These are phyloP conservation scores for Isaurus tuberculatus DNA, from an alignment of 92 coral and sea anemone species.

Conservation along the genomic window DNA sequence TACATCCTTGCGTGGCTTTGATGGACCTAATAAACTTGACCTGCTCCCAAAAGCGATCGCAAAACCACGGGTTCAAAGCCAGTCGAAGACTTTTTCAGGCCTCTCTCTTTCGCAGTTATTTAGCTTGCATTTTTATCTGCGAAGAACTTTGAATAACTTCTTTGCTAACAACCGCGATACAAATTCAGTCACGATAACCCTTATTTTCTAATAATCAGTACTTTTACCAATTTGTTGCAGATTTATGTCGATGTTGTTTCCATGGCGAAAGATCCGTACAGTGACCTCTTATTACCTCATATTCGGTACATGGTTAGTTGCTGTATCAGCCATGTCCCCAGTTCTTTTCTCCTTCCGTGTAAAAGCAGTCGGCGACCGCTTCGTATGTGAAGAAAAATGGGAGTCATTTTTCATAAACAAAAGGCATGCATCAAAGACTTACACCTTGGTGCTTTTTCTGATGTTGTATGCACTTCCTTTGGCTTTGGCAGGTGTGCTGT, in stretches of 20 bases:
- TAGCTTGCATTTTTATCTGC: too few relatives aligned
- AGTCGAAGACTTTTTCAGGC: too few relatives aligned
- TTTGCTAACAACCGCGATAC: too few relatives aligned
- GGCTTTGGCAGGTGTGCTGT: neutral
- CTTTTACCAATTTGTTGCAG: neutral
- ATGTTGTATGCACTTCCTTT: conserved; percentile 33
- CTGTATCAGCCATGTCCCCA: conserved; percentile 36
- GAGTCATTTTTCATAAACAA: conserved; percentile 43
- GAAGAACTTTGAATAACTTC: too few relatives aligned
- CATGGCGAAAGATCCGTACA: conserved; percentile 46
- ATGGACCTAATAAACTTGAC: too few relatives aligned
- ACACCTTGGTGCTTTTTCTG: conserved; percentile 37
- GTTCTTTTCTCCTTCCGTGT: conserved; percentile 41
- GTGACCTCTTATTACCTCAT: conserved; percentile 42
- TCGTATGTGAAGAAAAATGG: conserved; percentile 43
- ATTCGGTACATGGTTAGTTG: conserved; percentile 33
- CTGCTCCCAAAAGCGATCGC: too few relatives aligned
- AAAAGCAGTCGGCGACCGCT: conserved; percentile 26
- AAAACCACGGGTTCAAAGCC: too few relatives aligned
- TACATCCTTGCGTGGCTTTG: too few relatives aligned
- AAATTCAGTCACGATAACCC: too few relatives aligned
- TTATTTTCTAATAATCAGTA: too few relatives aligned
- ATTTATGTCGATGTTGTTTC: conserved; percentile 34
- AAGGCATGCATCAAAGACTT: conserved; percentile 33
- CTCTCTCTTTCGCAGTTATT: too few relatives aligned